Conservation (phyloP, 2,888 invertebrate genomes). For the Pandemis corylana region DNA sequence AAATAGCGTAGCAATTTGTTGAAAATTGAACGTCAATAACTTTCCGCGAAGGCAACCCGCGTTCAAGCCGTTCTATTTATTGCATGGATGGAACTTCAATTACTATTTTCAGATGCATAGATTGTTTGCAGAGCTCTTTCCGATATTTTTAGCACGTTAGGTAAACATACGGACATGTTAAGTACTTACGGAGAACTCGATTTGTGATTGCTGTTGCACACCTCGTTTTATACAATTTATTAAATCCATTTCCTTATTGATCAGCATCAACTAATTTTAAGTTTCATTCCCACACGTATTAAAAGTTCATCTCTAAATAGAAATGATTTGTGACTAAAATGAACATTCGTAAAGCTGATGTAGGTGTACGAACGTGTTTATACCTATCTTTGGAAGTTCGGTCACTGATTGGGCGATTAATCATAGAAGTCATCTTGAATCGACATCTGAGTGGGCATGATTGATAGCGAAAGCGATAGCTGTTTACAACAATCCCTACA, state of each 20-base stretch:
- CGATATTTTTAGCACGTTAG: slow-evolving; percentile 5
- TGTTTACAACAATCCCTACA: slow-evolving; percentile 28
- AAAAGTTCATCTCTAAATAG: neutral
- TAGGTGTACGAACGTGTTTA: neutral
- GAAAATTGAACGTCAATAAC: slow-evolving; percentile 67
- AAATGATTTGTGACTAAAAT: neutral
- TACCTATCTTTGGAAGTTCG: slow-evolving; percentile 40
- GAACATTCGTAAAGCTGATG: neutral
- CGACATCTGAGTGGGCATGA: slow-evolving; percentile 59
- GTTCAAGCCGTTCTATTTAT: slow-evolving; percentile 57
- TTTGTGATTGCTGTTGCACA: neutral
- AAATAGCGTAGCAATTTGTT: slow-evolving; percentile 61
- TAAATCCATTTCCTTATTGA: neutral
- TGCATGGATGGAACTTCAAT: slow-evolving; percentile 61
- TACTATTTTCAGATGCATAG: slow-evolving; percentile 54
- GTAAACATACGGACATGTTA: slow-evolving; percentile 7
- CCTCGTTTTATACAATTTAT: neutral
- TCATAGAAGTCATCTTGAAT: slow-evolving; percentile 64
- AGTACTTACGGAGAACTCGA: neutral
- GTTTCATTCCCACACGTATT: neutral
- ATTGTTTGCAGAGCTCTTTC: slow-evolving; percentile 28
- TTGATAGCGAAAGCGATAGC: slow-evolving; percentile 54
- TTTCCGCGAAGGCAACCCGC: slow-evolving; percentile 60
- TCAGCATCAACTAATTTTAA: neutral
- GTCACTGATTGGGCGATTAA: slow-evolving; percentile 60